These are phyloP conservation scores for Acrocephalus kingi DNA, from an alignment of 2,113 vertebrate species.

Conservation along the genomic window DNA sequence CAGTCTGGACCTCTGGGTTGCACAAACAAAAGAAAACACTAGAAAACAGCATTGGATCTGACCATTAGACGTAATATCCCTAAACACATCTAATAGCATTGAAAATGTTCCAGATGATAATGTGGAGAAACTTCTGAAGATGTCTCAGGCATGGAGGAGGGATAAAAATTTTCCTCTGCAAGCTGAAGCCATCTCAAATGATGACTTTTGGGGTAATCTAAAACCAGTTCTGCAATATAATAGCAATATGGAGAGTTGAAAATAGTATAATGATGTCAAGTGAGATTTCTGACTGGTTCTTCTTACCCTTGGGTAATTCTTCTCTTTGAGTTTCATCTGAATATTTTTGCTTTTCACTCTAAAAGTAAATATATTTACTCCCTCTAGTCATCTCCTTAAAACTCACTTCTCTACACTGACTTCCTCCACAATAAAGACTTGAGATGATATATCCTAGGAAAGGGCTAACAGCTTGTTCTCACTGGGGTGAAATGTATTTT, in stretches of 20 bases:
- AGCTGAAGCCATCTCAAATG: background rate
- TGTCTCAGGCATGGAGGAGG: background rate
- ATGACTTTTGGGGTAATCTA: background rate
- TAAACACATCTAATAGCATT: background rate
- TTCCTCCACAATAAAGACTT: background rate
- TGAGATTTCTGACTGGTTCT: background rate
- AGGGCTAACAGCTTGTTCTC: background rate
- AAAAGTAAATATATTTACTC: background rate
- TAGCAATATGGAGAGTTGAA: background rate
- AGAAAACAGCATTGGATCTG: background rate
- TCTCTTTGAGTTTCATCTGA: background rate
- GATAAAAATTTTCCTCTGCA: background rate
- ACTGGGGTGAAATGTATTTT: background rate
- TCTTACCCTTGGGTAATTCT: background rate
- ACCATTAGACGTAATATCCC: background rate
- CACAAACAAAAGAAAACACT: background rate
- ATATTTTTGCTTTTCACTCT: background rate
- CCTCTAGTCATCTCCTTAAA: background rate
- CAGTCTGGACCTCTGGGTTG: background rate
- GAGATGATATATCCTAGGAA: background rate
- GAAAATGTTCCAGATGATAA: background rate
- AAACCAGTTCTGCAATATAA: background rate
- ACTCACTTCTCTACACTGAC: background rate
- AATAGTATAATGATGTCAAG: background rate
- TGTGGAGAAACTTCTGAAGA: background rate